Percentiles rank a stretch among this genome's conserved stretches.
Conservation (phyloP, 1,140 invertebrate genomes). For the Heterodera carotae region DNA sequence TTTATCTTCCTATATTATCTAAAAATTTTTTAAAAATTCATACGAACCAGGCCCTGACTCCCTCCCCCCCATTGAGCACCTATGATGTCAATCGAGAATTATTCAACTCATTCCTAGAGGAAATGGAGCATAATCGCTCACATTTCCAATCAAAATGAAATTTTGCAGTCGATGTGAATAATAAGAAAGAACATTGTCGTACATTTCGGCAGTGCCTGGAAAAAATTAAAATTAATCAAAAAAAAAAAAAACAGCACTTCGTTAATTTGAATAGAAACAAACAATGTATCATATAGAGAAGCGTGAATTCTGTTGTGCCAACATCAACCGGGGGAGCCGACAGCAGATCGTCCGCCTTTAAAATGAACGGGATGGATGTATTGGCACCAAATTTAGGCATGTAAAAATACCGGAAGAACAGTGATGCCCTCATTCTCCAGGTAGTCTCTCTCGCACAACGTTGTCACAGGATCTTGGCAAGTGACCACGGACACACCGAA, state of each 20-base stretch:
- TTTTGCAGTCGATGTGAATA: neutral
- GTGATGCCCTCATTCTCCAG: slow-evolving; percentile 5
- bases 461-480: slow-evolving; percentile 24
- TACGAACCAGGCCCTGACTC: too few species aligned
- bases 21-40: too few species aligned
- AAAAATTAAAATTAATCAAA: too few species aligned
- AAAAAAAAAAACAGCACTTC: too few species aligned
- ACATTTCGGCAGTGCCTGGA: slow-evolving; percentile 1
- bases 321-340: neutral
- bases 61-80: too few species aligned
- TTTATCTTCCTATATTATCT: too few species aligned
- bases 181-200: slow-evolving; percentile 28
- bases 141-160: slow-evolving; percentile 26
- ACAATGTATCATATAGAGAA: slow-evolving; percentile 29
- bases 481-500: slow-evolving; percentile 14
- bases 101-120: neutral
- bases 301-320: neutral
- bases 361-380: too few species aligned
- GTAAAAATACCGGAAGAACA: slow-evolving; percentile 7
- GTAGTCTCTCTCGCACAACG: slow-evolving; percentile 17
- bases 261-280: too few species aligned
- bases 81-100: too few species aligned
- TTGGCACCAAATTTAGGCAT: neutral
- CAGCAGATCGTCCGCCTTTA: slow-evolving; percentile 10
- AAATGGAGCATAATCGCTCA: neutral